Evolutionary conservation across 1,140 invertebrate species (phyloP), one percentile per base, ranked within the genome.

Genomic region (Cydia splendana): DNA sequence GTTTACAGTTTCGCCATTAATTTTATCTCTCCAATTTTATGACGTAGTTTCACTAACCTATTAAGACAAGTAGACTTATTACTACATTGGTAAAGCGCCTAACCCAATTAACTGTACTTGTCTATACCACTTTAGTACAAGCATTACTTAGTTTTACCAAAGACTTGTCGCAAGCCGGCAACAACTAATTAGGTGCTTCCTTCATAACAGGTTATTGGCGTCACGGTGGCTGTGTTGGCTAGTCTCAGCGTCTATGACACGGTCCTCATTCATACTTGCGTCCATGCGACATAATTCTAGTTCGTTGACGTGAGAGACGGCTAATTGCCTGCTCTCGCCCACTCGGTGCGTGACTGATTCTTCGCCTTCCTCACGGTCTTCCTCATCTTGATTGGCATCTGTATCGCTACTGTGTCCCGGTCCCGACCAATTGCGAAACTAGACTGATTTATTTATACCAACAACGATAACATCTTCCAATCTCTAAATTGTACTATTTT

Each of bases 281-380:
- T 80, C 73, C 75, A 75, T 77, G 77, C 74, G 81, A 86, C 83
- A 85, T 85, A 83, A 83, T 87, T 85, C 85, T 86, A 86, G 84
- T 86, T 85, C 80, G 81, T 82, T 89, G 88, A 87, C 88, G 87
- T 86, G 84, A 78, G 75, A 76, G 77, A 76, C 77, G 65, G 76
- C 86, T 91, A 92, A 91, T 91, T 89, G 84, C 85, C 78, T 84
- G 79, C 81, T 86, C 81, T 86, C 88, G 87, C 88, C 88, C 85
- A 91, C 88, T 84, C 78, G 51, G 57, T 83, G 79, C 82, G 83
- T 85, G 84, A 88, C 85, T 85, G 84, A 85, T 82, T 82, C 80
- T 81, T 79, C 82, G 80, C 79, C 80, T 79, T 79, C 62, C 82
- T 76, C 80, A 84, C 78, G 80, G 81, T 82, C 81, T 83, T 83